phyloP scores from a whole-genome alignment of 2,113 vertebrate species.

The Seriola rivoliana region DNA sequence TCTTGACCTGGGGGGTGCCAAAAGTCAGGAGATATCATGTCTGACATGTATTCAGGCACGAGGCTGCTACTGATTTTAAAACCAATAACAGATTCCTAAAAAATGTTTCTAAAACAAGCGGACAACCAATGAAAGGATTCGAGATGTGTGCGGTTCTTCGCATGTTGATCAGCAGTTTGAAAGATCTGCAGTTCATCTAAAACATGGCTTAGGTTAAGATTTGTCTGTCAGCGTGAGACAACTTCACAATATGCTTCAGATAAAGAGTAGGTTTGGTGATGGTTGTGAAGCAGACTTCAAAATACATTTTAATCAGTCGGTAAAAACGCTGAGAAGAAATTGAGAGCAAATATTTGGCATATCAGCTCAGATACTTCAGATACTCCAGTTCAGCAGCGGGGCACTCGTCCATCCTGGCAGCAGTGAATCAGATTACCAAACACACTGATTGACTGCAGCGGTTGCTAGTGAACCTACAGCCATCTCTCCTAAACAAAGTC shows the following conservation, averaged over 20 bases:
- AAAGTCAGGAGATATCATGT: neutral
- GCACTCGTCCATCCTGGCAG: slow-evolving; percentile 58
- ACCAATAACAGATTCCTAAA: neutral
- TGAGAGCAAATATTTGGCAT: slow-evolving; percentile 35
- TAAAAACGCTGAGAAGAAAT: slow-evolving; percentile 23
- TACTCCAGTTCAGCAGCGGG: slow-evolving; percentile 68
- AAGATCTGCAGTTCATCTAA: neutral
- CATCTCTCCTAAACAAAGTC: slow-evolving; percentile 76
- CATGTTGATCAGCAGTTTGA: neutral
- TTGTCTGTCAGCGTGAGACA: neutral
- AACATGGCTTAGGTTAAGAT: neutral
- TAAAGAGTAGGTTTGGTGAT: slow-evolving; percentile 3
- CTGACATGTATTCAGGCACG: neutral
- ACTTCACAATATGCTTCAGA: neutral
- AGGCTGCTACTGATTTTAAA: slow-evolving; percentile 21
- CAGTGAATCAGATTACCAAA: slow-evolving; percentile 79
- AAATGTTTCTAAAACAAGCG: neutral
- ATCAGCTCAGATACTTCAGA: slow-evolving; percentile 34
- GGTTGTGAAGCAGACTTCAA: neutral
- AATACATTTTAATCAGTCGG: slow-evolving; percentile 34
- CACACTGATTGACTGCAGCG: slow-evolving; percentile 73
- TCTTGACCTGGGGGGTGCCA: neutral
- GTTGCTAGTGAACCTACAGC: slow-evolving; percentile 62
- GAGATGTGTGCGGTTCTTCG: neutral
- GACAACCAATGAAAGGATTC: neutral